These are phyloP conservation scores for Himantopus leucocephalus DNA, from an alignment of 2,113 vertebrate genomes.

Conservation along the genomic window DNA sequence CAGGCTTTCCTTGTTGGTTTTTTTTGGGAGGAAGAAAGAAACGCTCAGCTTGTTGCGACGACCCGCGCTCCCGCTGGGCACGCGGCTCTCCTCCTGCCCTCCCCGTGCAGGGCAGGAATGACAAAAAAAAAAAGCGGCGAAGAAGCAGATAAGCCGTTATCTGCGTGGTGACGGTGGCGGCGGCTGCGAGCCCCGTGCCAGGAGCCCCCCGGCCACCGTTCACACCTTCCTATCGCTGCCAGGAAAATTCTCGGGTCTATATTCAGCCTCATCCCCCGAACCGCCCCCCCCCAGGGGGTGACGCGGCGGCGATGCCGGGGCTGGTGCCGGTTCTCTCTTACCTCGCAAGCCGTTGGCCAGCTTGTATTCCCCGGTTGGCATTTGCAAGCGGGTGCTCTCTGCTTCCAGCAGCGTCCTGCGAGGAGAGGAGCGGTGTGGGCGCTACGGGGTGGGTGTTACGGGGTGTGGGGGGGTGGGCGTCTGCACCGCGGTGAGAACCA, in stretches of 20 bases:
- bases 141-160: conserved; percentile 4
- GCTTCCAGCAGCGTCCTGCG: conserved; percentile 76
- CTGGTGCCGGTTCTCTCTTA: no score
- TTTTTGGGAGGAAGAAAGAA: background rate
- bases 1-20: background rate
- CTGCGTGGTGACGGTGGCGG: background rate
- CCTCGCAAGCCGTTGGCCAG: no score
- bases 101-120: background rate
- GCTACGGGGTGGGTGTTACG: fast-evolving
- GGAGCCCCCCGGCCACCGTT: background rate
- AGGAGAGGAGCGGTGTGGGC: background rate
- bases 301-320: no score
- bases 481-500: background rate
- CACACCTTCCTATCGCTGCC: no score
- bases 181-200: background rate
- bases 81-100: background rate
- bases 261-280: no score
- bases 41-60: background rate
- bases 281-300: no score
- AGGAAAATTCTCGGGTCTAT: no score
- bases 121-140: background rate
- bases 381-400: conserved; percentile 71
- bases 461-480: background rate
- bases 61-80: background rate
- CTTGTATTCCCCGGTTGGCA: background rate